These are phyloP conservation scores for Lottia scabra DNA, from an alignment of 2,888 invertebrate genomes.

Conservation along the genomic window DNA sequence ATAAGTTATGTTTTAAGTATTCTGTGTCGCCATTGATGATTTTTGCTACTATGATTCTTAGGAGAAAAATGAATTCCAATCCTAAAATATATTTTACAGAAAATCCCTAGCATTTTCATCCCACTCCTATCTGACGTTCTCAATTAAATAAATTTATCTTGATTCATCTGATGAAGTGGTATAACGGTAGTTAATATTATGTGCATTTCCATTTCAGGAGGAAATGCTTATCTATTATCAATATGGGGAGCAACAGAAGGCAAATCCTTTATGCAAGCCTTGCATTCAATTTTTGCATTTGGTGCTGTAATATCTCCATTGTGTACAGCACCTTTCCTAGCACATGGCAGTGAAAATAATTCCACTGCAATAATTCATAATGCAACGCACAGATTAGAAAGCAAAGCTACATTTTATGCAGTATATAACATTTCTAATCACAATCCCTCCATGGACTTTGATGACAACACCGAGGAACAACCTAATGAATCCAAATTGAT, in stretches of 20 bases:
- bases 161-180: neutral
- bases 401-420: conserved; percentile 6
- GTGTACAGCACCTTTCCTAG: conserved; percentile 66
- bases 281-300: conserved; percentile 68
- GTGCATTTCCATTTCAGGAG: conserved; percentile 36
- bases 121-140: too few species aligned
- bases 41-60: too few species aligned
- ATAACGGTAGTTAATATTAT: too few species aligned
- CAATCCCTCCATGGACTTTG: conserved; percentile 1
- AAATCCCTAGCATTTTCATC: too few species aligned
- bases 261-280: conserved; percentile 67
- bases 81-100: too few species aligned
- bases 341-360: neutral
- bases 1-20: too few species aligned
- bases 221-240: conserved; percentile 61
- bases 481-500: conserved; percentile 1
- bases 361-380: neutral
- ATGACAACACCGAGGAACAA: neutral
- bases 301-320: conserved; percentile 69
- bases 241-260: conserved; percentile 52
- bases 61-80: too few species aligned
- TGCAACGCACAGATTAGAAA: conserved; percentile 19
- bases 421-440: conserved; percentile 13
- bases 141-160: neutral
- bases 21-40: too few species aligned